phyloP scores from a whole-genome alignment of 2,888 invertebrate species.

The Megastigmus dorsalis region DNA sequence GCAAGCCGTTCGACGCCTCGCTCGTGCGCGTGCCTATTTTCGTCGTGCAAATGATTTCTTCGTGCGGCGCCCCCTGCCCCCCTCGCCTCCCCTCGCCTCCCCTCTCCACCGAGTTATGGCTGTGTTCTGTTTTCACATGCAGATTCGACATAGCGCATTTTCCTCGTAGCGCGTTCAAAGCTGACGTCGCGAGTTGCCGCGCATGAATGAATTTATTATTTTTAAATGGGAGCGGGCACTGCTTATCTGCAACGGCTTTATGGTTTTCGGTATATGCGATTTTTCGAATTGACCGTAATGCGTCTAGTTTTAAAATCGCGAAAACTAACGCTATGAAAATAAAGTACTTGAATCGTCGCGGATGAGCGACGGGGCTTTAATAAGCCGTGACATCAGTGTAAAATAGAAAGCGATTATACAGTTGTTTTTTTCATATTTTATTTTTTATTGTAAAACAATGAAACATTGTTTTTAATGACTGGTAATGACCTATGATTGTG shows the following conservation, averaged over 20 bases:
- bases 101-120: conserved; percentile 47
- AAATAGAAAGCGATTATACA: too few relatives aligned
- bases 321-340: neutral
- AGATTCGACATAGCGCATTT: conserved; percentile 45
- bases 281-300: too few relatives aligned
- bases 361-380: conserved; percentile 7
- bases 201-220: conserved; percentile 5
- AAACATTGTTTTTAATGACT: too few relatives aligned
- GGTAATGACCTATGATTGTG: too few relatives aligned
- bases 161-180: conserved; percentile 17
- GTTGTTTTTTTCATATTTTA: too few relatives aligned
- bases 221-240: neutral
- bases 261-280: too few relatives aligned
- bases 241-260: too few relatives aligned
- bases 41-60: conserved; percentile 47
- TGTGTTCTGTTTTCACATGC: conserved; percentile 48
- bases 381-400: conserved; percentile 35
- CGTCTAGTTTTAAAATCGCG: conserved; percentile 3
- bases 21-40: conserved; percentile 47
- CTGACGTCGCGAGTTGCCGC: too few relatives aligned
- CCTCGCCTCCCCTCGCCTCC: too few relatives aligned
- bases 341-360: neutral
- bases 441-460: too few relatives aligned
- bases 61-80: too few relatives aligned
- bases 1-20: too few relatives aligned